phyloP scores from a whole-genome alignment of 2,797 vertebrate species.

The Sylvia borin region DNA sequence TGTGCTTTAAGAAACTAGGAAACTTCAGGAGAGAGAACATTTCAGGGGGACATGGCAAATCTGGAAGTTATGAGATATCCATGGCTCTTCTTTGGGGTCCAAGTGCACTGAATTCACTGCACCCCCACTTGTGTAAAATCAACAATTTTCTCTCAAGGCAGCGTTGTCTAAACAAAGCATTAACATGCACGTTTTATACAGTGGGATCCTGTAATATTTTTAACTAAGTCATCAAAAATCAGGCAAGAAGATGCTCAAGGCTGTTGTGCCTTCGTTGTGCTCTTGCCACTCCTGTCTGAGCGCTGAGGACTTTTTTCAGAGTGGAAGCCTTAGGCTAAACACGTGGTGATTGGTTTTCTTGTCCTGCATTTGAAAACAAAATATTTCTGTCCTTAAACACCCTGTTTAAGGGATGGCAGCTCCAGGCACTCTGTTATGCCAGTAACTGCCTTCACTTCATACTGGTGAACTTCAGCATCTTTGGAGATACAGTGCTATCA shows the following conservation, averaged over 20 bases:
- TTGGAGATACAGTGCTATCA: neutral
- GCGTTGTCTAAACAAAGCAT: neutral
- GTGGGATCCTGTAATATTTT: neutral
- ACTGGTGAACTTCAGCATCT: neutral
- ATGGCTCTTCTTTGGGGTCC: neutral
- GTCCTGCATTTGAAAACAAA: neutral
- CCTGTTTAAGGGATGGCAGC: neutral
- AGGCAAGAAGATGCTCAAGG: neutral
- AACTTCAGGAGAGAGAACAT: neutral
- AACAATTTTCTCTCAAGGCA: neutral
- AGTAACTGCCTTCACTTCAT: neutral
- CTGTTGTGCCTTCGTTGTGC: neutral
- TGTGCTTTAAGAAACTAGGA: neutral
- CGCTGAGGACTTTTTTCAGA: neutral
- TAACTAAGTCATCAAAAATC: neutral
- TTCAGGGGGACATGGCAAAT: neutral
- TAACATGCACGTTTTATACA: neutral
- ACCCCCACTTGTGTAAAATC: neutral
- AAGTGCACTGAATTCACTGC: neutral
- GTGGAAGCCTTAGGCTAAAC: neutral
- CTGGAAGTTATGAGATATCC: neutral
- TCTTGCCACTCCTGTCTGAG: neutral
- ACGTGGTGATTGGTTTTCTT: neutral
- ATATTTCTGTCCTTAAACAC: neutral
- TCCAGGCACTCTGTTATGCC: neutral